A percentile compares a stretch with the other conserved stretches of the same genome.
These are phyloP conservation scores for Cnemophilus loriae DNA, from an alignment of 2,113 vertebrate genomes.

Conservation along the genomic window DNA sequence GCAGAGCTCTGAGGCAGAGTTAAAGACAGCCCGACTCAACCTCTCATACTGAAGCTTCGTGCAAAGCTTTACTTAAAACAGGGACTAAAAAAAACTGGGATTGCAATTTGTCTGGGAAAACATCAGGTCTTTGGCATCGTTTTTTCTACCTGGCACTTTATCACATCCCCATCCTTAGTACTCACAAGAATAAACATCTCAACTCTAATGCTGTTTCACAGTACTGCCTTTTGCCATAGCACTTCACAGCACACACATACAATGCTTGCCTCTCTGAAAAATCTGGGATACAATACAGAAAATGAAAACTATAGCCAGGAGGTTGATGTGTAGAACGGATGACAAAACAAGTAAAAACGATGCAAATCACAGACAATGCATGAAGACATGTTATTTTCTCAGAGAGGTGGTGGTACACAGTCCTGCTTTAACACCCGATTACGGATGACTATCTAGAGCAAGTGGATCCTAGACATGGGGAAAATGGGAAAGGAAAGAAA, in stretches of 20 bases:
- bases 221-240: not conserved
- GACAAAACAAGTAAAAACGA: not conserved
- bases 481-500: not conserved
- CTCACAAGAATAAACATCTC: not conserved
- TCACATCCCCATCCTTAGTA: not conserved
- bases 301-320: not conserved
- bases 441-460: not conserved
- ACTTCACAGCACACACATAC: not conserved
- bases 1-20: not conserved
- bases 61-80: not conserved
- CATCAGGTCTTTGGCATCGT: not conserved
- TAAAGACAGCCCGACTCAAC: not conserved
- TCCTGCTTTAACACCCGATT: not conserved
- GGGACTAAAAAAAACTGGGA: not conserved
- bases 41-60: accelerated
- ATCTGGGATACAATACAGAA: not conserved
- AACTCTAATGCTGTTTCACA: not conserved
- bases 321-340: not conserved
- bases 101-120: not conserved
- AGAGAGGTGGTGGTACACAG: not conserved
- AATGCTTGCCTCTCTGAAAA: not conserved
- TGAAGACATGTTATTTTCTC: not conserved
- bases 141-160: not conserved
- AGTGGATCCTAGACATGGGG: not conserved
- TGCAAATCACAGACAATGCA: not conserved